phyloP scores from a whole-genome alignment of 2,113 vertebrate species.

The Indri indri region DNA sequence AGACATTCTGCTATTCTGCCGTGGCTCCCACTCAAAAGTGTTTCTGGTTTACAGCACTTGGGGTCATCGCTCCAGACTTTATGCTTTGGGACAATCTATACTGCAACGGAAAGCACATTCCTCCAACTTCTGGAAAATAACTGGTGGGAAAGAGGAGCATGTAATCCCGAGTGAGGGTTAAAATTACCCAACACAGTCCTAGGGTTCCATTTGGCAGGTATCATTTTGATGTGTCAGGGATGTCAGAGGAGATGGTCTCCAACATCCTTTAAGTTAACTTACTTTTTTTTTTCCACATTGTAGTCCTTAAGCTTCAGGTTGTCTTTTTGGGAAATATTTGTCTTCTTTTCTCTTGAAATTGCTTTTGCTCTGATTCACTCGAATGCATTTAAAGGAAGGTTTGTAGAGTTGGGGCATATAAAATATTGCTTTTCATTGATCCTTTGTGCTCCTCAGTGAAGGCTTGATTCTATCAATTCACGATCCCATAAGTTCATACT shows the following conservation, averaged over 20 bases:
- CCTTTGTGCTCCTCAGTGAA: not conserved
- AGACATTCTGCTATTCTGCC: not conserved
- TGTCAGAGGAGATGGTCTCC: not conserved
- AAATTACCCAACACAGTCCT: not conserved
- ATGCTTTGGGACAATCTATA: not conserved
- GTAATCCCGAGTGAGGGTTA: not conserved
- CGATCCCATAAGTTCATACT: not conserved
- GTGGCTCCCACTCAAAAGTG: not conserved
- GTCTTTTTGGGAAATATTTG: not conserved
- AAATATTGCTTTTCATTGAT: not conserved
- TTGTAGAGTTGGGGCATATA: not conserved
- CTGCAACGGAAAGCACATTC: not conserved
- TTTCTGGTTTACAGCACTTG: not conserved
- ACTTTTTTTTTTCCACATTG: not conserved
- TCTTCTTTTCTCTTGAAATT: not conserved
- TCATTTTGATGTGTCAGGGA: not conserved
- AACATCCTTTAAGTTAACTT: not conserved
- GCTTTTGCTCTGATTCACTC: not conserved
- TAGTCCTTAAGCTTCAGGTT: not conserved
- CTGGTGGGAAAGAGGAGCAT: not conserved
- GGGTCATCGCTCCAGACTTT: not conserved
- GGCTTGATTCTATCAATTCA: not conserved
- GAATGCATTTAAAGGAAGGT: not conserved
- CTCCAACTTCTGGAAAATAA: not conserved
- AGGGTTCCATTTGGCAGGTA: not conserved